Conservation (phyloP, 2,113 vertebrate genomes). For the Himantopus leucocephalus region DNA sequence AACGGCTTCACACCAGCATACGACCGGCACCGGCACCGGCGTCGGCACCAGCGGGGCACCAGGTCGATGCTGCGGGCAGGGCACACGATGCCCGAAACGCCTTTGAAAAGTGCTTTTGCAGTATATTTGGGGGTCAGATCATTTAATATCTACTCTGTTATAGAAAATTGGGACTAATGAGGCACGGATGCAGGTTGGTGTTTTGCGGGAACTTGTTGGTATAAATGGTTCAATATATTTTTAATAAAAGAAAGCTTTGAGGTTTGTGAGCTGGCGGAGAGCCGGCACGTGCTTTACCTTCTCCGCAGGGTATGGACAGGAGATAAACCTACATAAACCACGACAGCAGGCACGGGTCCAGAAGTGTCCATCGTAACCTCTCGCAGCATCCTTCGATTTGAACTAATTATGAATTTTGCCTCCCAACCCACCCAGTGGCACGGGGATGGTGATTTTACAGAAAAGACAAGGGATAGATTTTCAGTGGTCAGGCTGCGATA, state of each 20-base stretch:
- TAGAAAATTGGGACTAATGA: neutral
- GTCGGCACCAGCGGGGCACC: no score
- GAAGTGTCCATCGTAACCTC: neutral
- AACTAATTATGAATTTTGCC: neutral
- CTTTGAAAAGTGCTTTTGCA: neutral
- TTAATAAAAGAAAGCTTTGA: neutral
- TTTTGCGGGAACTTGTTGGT: neutral
- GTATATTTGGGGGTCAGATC: neutral
- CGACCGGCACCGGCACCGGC: no score
- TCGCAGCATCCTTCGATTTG: neutral
- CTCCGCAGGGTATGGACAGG: neutral
- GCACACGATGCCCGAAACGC: neutral
- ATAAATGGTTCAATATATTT: neutral
- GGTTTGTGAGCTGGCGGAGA: neutral
- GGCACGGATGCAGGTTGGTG: neutral
- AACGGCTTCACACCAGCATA: neutral
- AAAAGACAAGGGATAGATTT: neutral
- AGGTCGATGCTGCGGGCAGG: neutral
- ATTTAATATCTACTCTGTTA: neutral
- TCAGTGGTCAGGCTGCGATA: neutral
- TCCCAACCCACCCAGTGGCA: neutral
- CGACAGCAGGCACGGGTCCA: fast-evolving
- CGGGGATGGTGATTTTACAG: neutral
- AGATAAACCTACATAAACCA: neutral
- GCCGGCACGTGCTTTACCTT: neutral